Evolutionary conservation across 2,113 vertebrate species (phyloP).

Genomic region (Vulpes lagopus): DNA sequence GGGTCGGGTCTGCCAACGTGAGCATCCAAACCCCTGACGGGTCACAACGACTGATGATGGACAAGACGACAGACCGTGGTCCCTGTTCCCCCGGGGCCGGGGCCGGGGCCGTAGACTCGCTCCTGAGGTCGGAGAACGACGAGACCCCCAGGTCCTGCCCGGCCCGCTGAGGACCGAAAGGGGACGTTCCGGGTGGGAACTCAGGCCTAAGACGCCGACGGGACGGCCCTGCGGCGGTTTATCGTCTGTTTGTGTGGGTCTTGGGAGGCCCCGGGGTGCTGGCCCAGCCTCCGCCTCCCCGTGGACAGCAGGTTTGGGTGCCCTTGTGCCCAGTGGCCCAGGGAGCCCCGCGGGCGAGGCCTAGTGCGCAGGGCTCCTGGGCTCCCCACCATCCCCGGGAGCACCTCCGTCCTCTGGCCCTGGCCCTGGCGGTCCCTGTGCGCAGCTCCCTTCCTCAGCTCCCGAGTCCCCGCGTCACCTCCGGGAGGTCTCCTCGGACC

Average conservation of each 20-base stretch:
- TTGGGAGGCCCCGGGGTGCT: fast-evolving
- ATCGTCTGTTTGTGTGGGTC: neutral
- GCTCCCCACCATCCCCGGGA: fast-evolving
- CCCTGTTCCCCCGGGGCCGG: neutral
- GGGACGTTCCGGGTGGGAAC: neutral
- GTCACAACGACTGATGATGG: neutral
- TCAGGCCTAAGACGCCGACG: neutral
- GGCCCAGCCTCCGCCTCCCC: neutral
- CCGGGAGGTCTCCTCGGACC: neutral
- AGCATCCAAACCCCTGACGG: neutral
- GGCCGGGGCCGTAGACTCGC: neutral
- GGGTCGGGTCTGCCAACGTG: neutral
- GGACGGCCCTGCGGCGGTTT: neutral
- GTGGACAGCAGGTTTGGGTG: fast-evolving
- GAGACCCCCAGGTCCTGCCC: neutral
- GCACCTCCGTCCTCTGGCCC: neutral
- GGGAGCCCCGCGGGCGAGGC: too few species aligned
- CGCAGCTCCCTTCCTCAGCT: neutral
- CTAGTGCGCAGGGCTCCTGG: too few species aligned
- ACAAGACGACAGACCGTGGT: fast-evolving
- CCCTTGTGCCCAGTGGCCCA: too few species aligned
- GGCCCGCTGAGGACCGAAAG: neutral
- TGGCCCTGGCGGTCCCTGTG: neutral
- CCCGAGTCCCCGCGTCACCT: neutral
- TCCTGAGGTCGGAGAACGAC: neutral